Conservation (phyloP, 2,888 invertebrate genomes). For the Phyto melanocephala region DNA sequence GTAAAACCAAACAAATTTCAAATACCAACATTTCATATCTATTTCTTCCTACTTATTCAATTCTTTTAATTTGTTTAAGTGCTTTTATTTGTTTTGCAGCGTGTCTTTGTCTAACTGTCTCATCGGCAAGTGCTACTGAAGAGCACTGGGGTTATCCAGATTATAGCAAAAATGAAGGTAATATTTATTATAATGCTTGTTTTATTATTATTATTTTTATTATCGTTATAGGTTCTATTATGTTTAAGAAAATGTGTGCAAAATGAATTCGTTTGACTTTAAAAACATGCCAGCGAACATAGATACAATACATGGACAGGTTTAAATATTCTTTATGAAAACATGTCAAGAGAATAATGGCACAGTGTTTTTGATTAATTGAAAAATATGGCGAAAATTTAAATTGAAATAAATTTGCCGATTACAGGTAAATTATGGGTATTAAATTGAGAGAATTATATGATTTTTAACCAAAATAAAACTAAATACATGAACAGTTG, state of each 20-base stretch:
- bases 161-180: slow-evolving; percentile 73
- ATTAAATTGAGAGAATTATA: not conserved
- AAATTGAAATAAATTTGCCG: slow-evolving; percentile 3
- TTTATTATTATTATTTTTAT: not conserved
- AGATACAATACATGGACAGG: not conserved
- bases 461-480: too few relatives aligned
- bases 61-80: slow-evolving; percentile 24
- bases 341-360: not conserved
- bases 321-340: not conserved
- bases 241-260: slow-evolving; percentile 19
- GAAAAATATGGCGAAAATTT: slow-evolving; percentile 16
- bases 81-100: slow-evolving; percentile 67
- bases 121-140: slow-evolving; percentile 64
- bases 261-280: slow-evolving; percentile 8
- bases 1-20: too few relatives aligned
- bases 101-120: slow-evolving; percentile 63
- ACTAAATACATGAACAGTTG: too few relatives aligned
- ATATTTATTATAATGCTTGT: slow-evolving; percentile 20
- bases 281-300: not conserved
- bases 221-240: too few relatives aligned
- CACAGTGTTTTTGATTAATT: slow-evolving; percentile 25
- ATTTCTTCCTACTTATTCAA: not conserved
- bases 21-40: too few relatives aligned
- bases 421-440: not conserved
- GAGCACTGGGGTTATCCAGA: slow-evolving; percentile 75